Percentiles rank a stretch among this genome's conserved stretches.
phyloP scores from a whole-genome alignment of 2,113 vertebrate genomes.

The Falcunculus frontatus region DNA sequence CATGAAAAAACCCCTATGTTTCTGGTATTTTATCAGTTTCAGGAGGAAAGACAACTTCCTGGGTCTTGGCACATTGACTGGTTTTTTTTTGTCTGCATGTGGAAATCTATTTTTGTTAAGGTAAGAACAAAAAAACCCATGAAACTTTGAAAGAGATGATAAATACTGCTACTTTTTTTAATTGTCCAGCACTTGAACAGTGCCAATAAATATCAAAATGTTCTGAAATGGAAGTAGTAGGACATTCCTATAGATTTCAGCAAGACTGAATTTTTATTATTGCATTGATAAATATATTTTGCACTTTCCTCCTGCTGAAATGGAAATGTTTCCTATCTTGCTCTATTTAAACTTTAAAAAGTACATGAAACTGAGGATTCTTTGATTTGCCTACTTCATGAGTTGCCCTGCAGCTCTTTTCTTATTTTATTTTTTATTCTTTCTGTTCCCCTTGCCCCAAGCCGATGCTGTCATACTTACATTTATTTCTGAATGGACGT shows the following conservation, averaged over 20 bases:
- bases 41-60: not conserved
- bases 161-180: not conserved
- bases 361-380: not conserved
- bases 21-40: not conserved
- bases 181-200: not conserved
- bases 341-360: not conserved
- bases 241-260: not conserved
- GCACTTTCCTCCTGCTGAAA: not conserved
- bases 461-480: not conserved
- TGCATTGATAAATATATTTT: not conserved
- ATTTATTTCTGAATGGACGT: not conserved
- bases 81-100: not conserved
- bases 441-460: no score
- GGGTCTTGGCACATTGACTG: not conserved
- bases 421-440: not conserved
- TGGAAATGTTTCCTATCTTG: not conserved
- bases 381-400: not conserved
- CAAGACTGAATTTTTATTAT: not conserved
- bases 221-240: not conserved
- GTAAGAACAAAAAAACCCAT: not conserved
- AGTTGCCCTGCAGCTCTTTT: not conserved
- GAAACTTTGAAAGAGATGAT: not conserved
- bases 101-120: not conserved
- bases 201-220: not conserved
- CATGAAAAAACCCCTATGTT: rapidly evolving